Conservation (phyloP, 2,888 invertebrate genomes). For the Cryptus armator region DNA sequence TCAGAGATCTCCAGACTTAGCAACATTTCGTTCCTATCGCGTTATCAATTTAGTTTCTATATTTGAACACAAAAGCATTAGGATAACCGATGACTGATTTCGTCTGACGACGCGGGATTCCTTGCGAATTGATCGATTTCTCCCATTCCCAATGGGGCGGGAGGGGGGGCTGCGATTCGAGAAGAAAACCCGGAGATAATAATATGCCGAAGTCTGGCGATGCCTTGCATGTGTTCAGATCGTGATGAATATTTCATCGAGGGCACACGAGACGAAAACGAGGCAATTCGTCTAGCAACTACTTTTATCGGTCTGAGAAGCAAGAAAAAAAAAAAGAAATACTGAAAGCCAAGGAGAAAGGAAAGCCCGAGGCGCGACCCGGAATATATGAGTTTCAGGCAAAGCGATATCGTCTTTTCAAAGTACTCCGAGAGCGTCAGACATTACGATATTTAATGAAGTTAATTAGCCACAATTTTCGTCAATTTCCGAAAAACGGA, state of each 20-base stretch:
- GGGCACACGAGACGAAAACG: not conserved
- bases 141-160: not conserved
- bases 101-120: slow-evolving; percentile 1
- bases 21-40: not conserved
- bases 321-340: not conserved
- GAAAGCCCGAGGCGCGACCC: not conserved
- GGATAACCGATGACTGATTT: not conserved
- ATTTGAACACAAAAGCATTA: not conserved
- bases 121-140: not conserved
- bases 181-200: slow-evolving; percentile 3
- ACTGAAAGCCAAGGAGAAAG: not conserved
- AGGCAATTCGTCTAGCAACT: not conserved
- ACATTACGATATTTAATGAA: slow-evolving; percentile 25
- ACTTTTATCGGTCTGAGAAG: not conserved
- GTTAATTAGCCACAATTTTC: slow-evolving; percentile 60
- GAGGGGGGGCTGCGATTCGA: not conserved
- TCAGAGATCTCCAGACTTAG: slow-evolving; percentile 29
- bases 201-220: slow-evolving; percentile 16
- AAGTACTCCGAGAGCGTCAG: not conserved
- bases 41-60: slow-evolving; percentile 16
- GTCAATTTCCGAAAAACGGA: slow-evolving; percentile 17
- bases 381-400: not conserved
- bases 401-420: not conserved
- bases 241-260: not conserved
- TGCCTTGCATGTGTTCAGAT: not conserved